Percentiles rank a stretch among this genome's conserved stretches.
Evolutionary conservation across 2,113 vertebrate species (phyloP).

Genomic region (Peromyscus maniculatus): DNA sequence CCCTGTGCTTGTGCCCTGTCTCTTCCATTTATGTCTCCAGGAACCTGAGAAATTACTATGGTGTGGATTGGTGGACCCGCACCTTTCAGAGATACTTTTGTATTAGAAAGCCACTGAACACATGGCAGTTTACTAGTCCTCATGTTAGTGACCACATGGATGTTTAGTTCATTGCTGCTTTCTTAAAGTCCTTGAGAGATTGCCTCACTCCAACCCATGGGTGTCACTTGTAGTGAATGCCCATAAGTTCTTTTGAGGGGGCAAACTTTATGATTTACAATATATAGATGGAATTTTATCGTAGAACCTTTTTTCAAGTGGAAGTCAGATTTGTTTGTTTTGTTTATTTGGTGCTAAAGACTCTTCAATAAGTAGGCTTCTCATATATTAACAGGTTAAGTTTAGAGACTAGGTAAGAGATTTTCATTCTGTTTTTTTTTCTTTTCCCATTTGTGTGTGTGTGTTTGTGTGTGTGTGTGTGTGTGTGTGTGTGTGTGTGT

Average conservation of each 20-base stretch:
- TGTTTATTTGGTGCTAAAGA: not conserved
- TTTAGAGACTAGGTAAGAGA: slow-evolving; percentile 19
- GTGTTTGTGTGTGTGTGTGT: not conserved
- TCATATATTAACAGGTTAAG: not conserved
- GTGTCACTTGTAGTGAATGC: not conserved
- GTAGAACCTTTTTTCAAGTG: not conserved
- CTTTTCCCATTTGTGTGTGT: not conserved
- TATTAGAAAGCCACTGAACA: not conserved
- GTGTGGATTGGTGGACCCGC: not conserved
- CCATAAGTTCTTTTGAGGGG: not conserved
- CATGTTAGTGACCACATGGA: not conserved
- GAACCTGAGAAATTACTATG: not conserved
- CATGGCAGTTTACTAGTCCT: not conserved
- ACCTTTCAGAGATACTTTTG: not conserved
- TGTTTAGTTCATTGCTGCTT: not conserved
- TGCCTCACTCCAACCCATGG: not conserved
- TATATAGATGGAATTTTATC: not conserved
- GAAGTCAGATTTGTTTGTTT: not conserved
- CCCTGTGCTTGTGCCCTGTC: not conserved
- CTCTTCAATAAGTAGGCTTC: not conserved
- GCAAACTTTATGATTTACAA: not conserved
- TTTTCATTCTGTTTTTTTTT: not conserved
- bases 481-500: not conserved
- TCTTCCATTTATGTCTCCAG: not conserved
- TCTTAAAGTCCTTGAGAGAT: not conserved